Base-by-base conservation (phyloP, 2,888 invertebrate species). In the Polymixis flavicincta region DNA sequence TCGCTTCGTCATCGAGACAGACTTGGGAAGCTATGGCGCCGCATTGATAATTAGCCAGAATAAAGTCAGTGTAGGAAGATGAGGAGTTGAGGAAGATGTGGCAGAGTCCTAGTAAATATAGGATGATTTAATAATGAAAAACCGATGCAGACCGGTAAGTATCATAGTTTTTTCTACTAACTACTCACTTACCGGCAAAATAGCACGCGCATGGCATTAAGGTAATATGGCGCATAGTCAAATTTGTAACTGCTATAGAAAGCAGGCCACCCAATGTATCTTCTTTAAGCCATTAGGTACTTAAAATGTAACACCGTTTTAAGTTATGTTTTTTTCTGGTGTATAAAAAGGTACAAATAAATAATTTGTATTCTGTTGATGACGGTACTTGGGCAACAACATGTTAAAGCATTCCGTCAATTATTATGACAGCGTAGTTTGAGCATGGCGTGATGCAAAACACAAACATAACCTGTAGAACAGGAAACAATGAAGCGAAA, bases 381-480 rank as follows among this genome's bases (percentile, higher is more conserved):
- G 28, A 25, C 7, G 6, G 19, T 67, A 52, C 32, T 2, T 32
- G 14, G 2, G 28, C 22, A 65, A 14, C 28, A 28, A 50, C 28
- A 52, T 1, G 25, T 8, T 48, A 48, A 28, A 50, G 11, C 19
- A 19, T 19, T 11, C 7, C 11, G 4, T 4, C 13, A 13, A 11
- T 13, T n/a, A 37, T 22, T 22, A 25, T 45, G 63, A 45, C 45
- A 11, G 37, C 19, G 19, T 63, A 32, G 45, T 48, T 48, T 48
- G 45, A 32, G 68, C 13, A 13, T 17, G 25, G 17, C 17, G 3
- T 45, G 13, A 22, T 48, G 1, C 55, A 63, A 22, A 69, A 69
- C n/a, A 63, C 50, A 69, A 69, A 63, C 42, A 69, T 76, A 69
- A 76, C 68, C 76, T 63, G n/a, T 61, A 52, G 6, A 14, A 7